Percentiles rank a stretch among this genome's conserved stretches.
These are phyloP conservation scores for Turdus rufiventris DNA, from an alignment of 2,113 vertebrate genomes.

Conservation along the genomic window DNA sequence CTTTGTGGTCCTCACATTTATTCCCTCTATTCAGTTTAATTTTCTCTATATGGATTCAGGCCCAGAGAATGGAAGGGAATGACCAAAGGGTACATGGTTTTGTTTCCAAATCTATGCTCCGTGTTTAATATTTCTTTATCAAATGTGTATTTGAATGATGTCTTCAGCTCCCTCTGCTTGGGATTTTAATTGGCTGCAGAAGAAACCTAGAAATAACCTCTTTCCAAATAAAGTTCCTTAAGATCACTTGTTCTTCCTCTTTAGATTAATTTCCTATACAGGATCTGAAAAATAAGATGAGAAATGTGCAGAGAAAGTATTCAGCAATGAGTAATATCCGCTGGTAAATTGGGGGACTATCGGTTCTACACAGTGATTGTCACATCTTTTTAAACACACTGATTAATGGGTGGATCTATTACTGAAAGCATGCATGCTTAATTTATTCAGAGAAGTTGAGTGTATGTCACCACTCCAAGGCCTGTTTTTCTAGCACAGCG, in stretches of 20 bases:
- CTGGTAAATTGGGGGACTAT: slow-evolving; percentile 4
- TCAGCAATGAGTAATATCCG: background rate
- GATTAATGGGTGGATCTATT: slow-evolving; percentile 47
- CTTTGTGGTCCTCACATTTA: background rate
- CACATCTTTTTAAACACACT: slow-evolving; percentile 32
- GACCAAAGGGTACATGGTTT: background rate
- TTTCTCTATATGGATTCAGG: background rate
- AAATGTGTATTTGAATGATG: background rate
- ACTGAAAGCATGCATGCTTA: slow-evolving; percentile 23
- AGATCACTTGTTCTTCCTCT: background rate
- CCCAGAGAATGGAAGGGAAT: background rate
- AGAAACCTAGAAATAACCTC: background rate
- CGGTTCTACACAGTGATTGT: background rate
- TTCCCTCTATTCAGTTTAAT: background rate
- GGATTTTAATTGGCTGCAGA: background rate
- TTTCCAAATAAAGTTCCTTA: background rate
- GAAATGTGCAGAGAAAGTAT: background rate
- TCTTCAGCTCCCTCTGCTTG: background rate
- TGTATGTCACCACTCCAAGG: slow-evolving; percentile 1
- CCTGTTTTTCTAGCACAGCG: background rate
- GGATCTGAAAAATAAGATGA: background rate
- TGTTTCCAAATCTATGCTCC: background rate
- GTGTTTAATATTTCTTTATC: background rate
- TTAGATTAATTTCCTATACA: background rate
- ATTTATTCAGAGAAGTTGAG: slow-evolving; percentile 39